Evolutionary conservation across 1,140 invertebrate species (phyloP).

Genomic region (Pachyrhynchus sulphureomaculatus): DNA sequence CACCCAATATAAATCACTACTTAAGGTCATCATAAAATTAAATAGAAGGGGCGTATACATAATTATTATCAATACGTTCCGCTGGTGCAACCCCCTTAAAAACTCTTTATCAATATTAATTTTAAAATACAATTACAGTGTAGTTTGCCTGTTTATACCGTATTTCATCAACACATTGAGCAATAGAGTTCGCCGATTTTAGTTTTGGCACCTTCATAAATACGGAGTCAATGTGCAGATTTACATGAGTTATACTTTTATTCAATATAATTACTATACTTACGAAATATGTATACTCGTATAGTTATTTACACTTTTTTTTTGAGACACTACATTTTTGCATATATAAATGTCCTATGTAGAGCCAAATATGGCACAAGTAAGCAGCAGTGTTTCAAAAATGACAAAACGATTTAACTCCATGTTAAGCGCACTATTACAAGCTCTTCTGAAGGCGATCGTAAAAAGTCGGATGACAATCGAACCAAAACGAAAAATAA

Average conservation of each 20-base stretch:
- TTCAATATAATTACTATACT: not conserved
- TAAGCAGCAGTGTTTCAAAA: not conserved
- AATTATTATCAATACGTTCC: too few species aligned
- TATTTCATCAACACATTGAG: constrained; percentile 24
- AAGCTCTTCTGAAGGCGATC: not conserved
- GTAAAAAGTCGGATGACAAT: not conserved
- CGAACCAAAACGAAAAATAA: constrained; percentile 16
- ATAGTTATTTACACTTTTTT: constrained; percentile 2
- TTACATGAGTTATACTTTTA: not conserved
- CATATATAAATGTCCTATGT: not conserved
- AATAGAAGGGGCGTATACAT: too few species aligned
- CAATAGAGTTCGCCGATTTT: constrained; percentile 7
- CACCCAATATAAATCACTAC: not conserved
- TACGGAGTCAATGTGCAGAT: constrained; percentile 21
- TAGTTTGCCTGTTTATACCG: constrained; percentile 4
- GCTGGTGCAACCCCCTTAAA: too few species aligned
- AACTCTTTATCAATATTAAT: too few species aligned
- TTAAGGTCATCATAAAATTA: too few species aligned
- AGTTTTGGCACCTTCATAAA: constrained; percentile 30
- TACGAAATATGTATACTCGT: not conserved
- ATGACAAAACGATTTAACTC: too few species aligned
- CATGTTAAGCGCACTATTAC: too few species aligned
- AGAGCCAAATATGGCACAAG: not conserved
- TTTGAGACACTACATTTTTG: not conserved
- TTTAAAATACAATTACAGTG: too few species aligned